Evolutionary conservation across 2,113 vertebrate species (phyloP).

Genomic region (Atrichornis clamosus): DNA sequence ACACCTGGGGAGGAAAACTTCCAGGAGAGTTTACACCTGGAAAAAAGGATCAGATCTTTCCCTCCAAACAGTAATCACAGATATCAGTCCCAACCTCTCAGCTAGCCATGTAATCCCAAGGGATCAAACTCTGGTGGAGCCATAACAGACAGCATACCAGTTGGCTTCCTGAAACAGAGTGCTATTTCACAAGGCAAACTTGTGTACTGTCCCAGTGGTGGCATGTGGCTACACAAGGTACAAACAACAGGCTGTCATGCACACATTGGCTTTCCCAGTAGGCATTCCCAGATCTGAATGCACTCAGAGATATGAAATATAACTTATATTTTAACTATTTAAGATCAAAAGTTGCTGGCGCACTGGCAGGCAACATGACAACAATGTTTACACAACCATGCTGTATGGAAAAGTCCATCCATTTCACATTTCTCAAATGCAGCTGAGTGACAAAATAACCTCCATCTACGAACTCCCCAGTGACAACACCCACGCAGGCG

Average conservation of each 20-base stretch:
- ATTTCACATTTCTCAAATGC: not conserved
- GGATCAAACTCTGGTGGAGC: not conserved
- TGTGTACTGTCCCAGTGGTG: not conserved
- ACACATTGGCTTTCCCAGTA: not conserved
- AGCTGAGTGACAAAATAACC: not conserved
- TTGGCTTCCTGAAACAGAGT: not conserved
- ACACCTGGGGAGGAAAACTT: not conserved
- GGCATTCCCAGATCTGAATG: not conserved
- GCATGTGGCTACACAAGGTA: not conserved
- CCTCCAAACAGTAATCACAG: not conserved
- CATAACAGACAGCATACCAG: rapidly evolving
- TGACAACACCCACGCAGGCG: not conserved
- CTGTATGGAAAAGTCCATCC: not conserved
- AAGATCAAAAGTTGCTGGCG: not conserved
- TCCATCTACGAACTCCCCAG: not conserved
- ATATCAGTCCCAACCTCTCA: not conserved
- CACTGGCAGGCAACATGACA: not conserved
- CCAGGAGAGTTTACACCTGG: not conserved
- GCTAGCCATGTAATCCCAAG: not conserved
- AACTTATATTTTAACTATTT: not conserved
- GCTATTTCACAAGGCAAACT: not conserved
- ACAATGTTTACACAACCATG: not conserved
- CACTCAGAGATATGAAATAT: rapidly evolving
- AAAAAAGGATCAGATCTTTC: not conserved
- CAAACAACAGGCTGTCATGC: not conserved